Conservation (phyloP, 2,797 vertebrate genomes). For the Nyctalus aviator region DNA sequence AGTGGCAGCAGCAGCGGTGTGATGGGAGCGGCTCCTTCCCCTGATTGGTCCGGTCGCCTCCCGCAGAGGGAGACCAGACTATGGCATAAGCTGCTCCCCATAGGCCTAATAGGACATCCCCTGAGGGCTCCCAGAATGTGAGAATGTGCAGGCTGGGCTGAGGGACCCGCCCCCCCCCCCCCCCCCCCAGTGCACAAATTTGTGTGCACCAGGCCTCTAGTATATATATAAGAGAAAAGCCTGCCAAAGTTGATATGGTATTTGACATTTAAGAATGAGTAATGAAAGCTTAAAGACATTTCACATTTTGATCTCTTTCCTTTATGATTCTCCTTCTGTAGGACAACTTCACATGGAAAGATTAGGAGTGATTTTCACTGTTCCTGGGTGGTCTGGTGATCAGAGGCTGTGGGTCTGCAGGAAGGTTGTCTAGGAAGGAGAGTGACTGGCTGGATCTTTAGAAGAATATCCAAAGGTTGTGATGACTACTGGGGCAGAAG, state of each 20-base stretch:
- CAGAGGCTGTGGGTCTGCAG: background rate
- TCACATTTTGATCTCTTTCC: constrained; percentile 10
- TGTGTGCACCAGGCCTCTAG: too few relatives aligned
- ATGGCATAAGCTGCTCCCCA: too few relatives aligned
- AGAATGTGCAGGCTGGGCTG: too few relatives aligned
- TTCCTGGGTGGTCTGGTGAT: constrained; percentile 6
- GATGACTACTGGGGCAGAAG: background rate
- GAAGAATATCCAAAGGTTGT: background rate
- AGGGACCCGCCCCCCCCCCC: too few relatives aligned
- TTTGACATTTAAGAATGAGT: constrained; percentile 53
- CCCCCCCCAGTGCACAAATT: too few relatives aligned
- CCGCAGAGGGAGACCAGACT: too few relatives aligned
- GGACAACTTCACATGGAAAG: constrained; percentile 26
- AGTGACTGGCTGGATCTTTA: background rate
- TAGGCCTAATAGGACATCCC: too few relatives aligned
- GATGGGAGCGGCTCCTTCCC: too few relatives aligned
- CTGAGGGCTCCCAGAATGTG: too few relatives aligned
- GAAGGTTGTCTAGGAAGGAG: background rate
- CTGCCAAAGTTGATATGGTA: background rate
- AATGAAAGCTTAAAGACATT: constrained; percentile 54
- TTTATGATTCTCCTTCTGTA: constrained; percentile 31
- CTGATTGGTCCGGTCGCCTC: too few relatives aligned
- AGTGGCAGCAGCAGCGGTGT: too few relatives aligned
- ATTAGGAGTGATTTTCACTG: constrained; percentile 25
- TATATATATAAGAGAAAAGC: background rate